phyloP scores from a whole-genome alignment of 2,113 vertebrate species.

The Rhynchomys soricoides region DNA sequence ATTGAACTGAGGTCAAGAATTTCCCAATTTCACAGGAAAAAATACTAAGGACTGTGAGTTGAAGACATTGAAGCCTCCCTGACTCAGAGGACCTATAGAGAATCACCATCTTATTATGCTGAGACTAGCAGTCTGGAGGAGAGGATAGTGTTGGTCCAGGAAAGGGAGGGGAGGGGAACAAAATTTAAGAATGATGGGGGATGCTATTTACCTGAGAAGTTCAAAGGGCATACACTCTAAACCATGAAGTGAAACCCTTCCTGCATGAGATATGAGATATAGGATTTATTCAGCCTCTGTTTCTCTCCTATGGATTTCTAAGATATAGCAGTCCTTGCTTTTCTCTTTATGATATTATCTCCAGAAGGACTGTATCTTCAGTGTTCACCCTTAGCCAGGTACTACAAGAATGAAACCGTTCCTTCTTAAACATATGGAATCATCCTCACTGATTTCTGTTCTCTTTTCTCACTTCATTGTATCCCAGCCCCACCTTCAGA shows the following conservation, averaged over 20 bases:
- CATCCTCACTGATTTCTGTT: background rate
- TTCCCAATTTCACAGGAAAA: background rate
- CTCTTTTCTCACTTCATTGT: background rate
- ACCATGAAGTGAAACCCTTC: background rate
- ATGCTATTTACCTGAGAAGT: background rate
- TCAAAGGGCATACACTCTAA: background rate
- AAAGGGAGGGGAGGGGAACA: too few species aligned
- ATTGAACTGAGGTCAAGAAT: background rate
- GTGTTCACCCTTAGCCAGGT: background rate
- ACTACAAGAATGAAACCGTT: background rate
- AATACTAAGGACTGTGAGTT: background rate
- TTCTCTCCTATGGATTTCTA: background rate
- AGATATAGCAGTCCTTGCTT: too few species aligned
- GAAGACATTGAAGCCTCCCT: background rate
- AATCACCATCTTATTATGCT: accelerated
- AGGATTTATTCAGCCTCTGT: too few species aligned
- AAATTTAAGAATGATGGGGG: background rate
- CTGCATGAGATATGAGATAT: background rate
- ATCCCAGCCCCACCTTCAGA: background rate
- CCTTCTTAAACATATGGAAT: background rate
- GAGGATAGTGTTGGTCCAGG: background rate
- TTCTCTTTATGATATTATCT: background rate
- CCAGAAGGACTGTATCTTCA: background rate
- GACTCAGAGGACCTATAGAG: background rate
- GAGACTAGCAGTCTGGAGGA: accelerated